Conservation (phyloP, 2,888 invertebrate genomes). For the Macaria notata region DNA sequence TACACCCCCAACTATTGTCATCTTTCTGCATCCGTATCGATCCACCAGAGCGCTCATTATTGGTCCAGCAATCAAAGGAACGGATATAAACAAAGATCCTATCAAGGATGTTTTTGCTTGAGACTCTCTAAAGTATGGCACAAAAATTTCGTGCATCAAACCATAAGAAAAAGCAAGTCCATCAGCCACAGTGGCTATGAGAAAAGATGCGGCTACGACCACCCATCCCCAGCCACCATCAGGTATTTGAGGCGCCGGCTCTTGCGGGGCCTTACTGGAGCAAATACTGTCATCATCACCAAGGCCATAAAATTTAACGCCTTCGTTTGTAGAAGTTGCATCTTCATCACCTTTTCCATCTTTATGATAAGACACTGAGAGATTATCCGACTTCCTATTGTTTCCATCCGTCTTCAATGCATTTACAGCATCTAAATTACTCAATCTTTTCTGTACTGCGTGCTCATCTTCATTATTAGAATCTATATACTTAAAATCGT, state of each 20-base stretch:
- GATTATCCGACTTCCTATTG: constrained; percentile 48
- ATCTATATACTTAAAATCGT: constrained; percentile 66
- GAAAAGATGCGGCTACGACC: constrained; percentile 92
- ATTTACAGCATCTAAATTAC: constrained; percentile 67
- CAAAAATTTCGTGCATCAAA: constrained; percentile 90
- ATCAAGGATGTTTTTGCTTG: constrained; percentile 94
- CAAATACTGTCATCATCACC: constrained; percentile 77
- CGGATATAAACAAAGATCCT: constrained; percentile 93
- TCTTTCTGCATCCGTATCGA: constrained; percentile 90
- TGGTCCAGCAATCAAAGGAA: constrained; percentile 93
- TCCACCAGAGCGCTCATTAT: constrained; percentile 93
- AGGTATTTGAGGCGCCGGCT: constrained; percentile 84
- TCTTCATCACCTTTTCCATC: constrained; percentile 65
- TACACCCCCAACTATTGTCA: constrained; percentile 88
- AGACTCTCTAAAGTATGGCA: constrained; percentile 88
- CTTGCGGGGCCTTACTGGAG: constrained; percentile 57
- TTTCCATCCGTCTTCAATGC: constrained; percentile 63
- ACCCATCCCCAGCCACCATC: constrained; percentile 97
- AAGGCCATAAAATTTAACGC: constrained; percentile 79
- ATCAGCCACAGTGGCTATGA: constrained; percentile 94
- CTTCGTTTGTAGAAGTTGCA: constrained; percentile 69
- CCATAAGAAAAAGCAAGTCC: constrained; percentile 97
- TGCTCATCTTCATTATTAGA: constrained; percentile 50
- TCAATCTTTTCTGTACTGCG: constrained; percentile 49
- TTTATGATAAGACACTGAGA: constrained; percentile 56